Evolutionary conservation across 2,113 vertebrate genomes (phyloP), one percentile per base, ranked within the genome.

Genomic region (Alosa alosa): DNA sequence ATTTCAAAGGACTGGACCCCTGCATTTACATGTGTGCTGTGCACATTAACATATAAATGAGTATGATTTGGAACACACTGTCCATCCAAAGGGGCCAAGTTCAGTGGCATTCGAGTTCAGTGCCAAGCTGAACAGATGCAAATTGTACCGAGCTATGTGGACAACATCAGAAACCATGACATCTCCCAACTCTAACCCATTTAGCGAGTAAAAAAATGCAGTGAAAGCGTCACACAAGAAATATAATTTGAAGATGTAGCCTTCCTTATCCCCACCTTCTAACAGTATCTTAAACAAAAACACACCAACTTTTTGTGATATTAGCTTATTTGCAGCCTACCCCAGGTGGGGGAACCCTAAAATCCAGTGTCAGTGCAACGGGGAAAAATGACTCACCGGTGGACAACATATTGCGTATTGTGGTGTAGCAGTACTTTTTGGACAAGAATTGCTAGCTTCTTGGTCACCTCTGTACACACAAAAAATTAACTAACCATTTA

Each of bases 1-100:
- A 86, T 86, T 87, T 86, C 60, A 86, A 85, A 87, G 86, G 84
- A 64, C 60, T 47, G 83, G 41, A 68, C 86, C 6, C 20, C 84
- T 81, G 82, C 86, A 82, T 81, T 83, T 87, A 83, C 75, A 85
- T 86, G 68, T 81, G 83, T 85, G 88, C 44, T 81, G 81, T 11
- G 57, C 47, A 55, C 85, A 88, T 89, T 89, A 86, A 75, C 86
- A 89, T 87, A 89, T 87, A 89, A 87, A 89, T 89, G 88, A 89
- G 82, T 81, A 82, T n/a, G 75, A 87, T 87, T 89, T 82, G 84
- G 60, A 78, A 39, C 78, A 82, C 49, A 17, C 87, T 20, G 49
- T 57, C 72, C 52, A 22, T 46, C 86, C 86, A 82, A 85, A 68
- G 52, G 86, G 86, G 57, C 52, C 22, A 36, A 11, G 50, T 64